A percentile compares a stretch with the other conserved stretches of the same genome.
Conservation (phyloP, 2,113 vertebrate species). For the Dicentrarchus labrax region DNA sequence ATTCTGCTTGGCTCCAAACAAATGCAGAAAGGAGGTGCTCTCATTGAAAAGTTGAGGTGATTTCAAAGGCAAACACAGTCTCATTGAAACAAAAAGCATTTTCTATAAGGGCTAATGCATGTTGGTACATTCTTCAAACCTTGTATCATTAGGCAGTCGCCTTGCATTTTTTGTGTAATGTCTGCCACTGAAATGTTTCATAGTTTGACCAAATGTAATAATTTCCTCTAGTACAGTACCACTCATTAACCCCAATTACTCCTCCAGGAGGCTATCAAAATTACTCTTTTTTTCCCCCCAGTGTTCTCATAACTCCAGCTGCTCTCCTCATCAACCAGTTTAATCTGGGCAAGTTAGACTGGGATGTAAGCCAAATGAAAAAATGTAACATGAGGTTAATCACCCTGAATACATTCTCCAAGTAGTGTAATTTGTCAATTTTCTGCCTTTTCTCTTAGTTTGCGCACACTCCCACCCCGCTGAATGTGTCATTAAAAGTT, state of each 20-base stretch:
- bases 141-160: conserved; percentile 23
- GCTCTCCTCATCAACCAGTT: conserved; percentile 77
- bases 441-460: conserved; percentile 59
- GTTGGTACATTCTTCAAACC: conserved; percentile 50
- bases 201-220: conserved; percentile 72
- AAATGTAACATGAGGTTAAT: conserved; percentile 78
- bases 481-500: conserved; percentile 58
- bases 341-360: conserved; percentile 72
- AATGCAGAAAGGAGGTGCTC: not conserved
- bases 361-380: conserved; percentile 79
- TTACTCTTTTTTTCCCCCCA: conserved; percentile 58
- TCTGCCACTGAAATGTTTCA: conserved; percentile 52
- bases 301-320: conserved; percentile 77
- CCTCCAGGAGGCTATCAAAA: conserved; percentile 76
- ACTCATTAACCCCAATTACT: conserved; percentile 82
- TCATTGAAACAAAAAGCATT: conserved; percentile 45
- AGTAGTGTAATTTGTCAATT: conserved; percentile 67
- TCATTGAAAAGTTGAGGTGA: conserved; percentile 19
- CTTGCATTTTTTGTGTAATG: conserved; percentile 27
- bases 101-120: conserved; percentile 26
- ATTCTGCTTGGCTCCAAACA: conserved; percentile 23
- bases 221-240: conserved; percentile 71
- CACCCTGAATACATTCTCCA: conserved; percentile 67
- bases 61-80: conserved; percentile 41
- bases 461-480: conserved; percentile 4